Percentiles rank a stretch among this genome's conserved stretches.
Evolutionary conservation across 1,140 invertebrate species (phyloP).

Genomic region (Pseudomyrmex gracilis): DNA sequence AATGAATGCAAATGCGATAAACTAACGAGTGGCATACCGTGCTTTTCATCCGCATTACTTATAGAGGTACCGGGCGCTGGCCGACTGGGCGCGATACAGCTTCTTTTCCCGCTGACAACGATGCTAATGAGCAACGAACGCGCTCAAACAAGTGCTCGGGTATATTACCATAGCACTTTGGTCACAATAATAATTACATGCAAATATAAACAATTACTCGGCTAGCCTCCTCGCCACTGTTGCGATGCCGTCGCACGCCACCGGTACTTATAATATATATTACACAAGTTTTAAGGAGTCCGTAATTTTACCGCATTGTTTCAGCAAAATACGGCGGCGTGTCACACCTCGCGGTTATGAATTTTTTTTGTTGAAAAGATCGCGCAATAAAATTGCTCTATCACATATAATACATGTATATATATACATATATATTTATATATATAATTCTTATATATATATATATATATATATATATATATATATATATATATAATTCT

Average conservation of each 20-base stretch:
- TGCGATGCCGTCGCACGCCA: neutral
- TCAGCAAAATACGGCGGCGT: neutral
- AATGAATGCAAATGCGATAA: slow-evolving; percentile 44
- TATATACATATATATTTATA: no score
- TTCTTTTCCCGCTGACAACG: slow-evolving; percentile 56
- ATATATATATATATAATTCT: neutral
- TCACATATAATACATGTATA: no score
- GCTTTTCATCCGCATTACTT: slow-evolving; percentile 58
- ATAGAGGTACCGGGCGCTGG: slow-evolving; percentile 55
- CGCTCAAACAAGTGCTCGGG: slow-evolving; percentile 53
- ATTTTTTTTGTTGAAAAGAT: slow-evolving; percentile 21
- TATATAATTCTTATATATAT: neutral
- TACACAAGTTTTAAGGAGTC: neutral
- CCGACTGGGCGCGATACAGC: slow-evolving; percentile 35
- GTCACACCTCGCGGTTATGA: neutral
- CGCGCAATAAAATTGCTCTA: neutral
- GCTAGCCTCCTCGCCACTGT: neutral
- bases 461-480: no score
- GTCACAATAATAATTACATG: slow-evolving; percentile 69
- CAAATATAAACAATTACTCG: slow-evolving; percentile 74
- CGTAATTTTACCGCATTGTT: slow-evolving; percentile 20
- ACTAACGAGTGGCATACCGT: slow-evolving; percentile 45
- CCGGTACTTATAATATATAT: slow-evolving; percentile 6
- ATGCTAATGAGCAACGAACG: slow-evolving; percentile 66
- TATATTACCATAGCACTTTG: slow-evolving; percentile 67